A percentile compares a stretch with the other conserved stretches of the same genome.
These are phyloP conservation scores for Opisthocomus hoazin DNA, from an alignment of 2,113 vertebrate genomes.

Conservation along the genomic window DNA sequence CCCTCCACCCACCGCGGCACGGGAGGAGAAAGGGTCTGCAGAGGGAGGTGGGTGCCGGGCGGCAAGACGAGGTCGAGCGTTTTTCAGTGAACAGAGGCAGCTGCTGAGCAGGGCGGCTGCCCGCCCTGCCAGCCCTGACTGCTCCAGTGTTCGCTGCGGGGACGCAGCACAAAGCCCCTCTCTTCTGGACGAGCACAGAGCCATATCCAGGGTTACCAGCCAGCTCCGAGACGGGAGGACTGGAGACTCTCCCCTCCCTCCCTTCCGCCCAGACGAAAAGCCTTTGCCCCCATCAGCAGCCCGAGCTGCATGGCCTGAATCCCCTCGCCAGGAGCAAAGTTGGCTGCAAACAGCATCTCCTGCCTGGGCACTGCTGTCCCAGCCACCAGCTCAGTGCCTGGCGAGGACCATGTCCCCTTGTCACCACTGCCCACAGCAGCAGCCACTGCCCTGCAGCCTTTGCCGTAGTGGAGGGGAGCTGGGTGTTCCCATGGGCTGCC, in stretches of 20 bases:
- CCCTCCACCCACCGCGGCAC: accelerated
- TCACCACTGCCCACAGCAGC: not conserved
- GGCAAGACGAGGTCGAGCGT: not conserved
- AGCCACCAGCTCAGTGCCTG: not conserved
- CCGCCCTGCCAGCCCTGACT: not conserved
- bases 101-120: not conserved
- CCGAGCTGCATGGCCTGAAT: accelerated
- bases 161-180: not conserved
- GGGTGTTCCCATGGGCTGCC: not conserved
- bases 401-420: not conserved
- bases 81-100: not conserved
- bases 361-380: accelerated
- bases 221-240: not conserved
- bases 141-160: not conserved
- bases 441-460: not conserved
- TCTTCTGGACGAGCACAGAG: not conserved
- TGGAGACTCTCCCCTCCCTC: not conserved
- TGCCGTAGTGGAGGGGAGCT: accelerated
- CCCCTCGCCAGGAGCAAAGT: not conserved
- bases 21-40: not conserved
- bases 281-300: not conserved
- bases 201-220: not conserved
- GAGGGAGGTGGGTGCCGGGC: not conserved
- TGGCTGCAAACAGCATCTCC: not conserved
- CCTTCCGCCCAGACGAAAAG: not conserved